Evolutionary conservation across 1,140 invertebrate genomes (phyloP).

Genomic region (Episyrphus balteatus): DNA sequence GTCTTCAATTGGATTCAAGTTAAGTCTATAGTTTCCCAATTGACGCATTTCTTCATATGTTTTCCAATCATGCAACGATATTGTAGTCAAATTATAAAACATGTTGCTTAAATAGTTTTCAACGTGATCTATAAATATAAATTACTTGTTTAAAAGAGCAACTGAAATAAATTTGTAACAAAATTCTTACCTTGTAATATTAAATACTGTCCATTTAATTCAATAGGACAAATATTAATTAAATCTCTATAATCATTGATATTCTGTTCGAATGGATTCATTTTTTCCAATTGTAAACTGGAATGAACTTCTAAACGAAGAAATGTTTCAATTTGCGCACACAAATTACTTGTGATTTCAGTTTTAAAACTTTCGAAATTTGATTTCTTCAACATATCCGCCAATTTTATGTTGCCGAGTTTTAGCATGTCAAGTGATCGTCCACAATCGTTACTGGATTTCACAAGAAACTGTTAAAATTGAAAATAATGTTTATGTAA

Average conservation of each 20-base stretch:
- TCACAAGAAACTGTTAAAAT: constrained; percentile 3
- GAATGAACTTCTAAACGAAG: constrained; percentile 81
- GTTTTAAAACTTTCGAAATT: constrained; percentile 7
- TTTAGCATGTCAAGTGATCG: not conserved
- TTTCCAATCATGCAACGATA: constrained; percentile 95
- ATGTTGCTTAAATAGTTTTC: constrained; percentile 90
- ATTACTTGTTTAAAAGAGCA: constrained; percentile 38
- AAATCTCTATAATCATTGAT: constrained; percentile 37
- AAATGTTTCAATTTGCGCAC: constrained; percentile 81
- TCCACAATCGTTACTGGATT: constrained; percentile 3
- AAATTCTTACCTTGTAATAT: constrained; percentile 19
- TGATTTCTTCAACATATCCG: constrained; percentile 5
- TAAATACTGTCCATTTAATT: constrained; percentile 35
- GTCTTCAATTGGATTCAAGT: constrained; percentile 72
- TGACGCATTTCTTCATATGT: constrained; percentile 94
- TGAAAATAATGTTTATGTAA: not conserved
- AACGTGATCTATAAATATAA: constrained; percentile 45
- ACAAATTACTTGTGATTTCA: constrained; percentile 50
- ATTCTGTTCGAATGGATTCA: constrained; percentile 22
- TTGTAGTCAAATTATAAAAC: constrained; percentile 96
- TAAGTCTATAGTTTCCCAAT: constrained; percentile 78
- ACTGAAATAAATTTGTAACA: constrained; percentile 8
- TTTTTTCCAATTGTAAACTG: constrained; percentile 67
- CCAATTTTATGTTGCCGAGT: constrained; percentile 3
- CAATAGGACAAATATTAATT: constrained; percentile 36